These are phyloP conservation scores for Polypedilum vanderplanki DNA, from an alignment of 1,140 invertebrate species.

Conservation along the genomic window DNA sequence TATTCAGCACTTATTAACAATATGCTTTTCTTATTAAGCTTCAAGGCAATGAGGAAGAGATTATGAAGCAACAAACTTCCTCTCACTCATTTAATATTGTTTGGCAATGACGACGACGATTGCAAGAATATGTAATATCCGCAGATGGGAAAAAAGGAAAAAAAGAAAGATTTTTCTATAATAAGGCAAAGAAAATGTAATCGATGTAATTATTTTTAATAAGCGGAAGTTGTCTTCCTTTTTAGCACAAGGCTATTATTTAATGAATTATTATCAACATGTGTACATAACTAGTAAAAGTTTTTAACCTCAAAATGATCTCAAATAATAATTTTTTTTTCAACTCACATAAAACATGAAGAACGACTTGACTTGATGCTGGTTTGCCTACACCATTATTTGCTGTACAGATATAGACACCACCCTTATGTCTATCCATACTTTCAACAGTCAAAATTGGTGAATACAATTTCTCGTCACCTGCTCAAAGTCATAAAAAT, in stretches of 20 bases:
- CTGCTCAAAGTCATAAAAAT: conserved; percentile 33
- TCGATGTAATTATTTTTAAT: background rate
- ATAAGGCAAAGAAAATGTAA: background rate
- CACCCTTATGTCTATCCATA: conserved; percentile 53
- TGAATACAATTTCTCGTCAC: conserved; percentile 47
- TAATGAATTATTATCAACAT: too few relatives aligned
- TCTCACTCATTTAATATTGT: background rate
- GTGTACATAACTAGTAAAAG: too few relatives aligned
- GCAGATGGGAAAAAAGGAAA: too few relatives aligned
- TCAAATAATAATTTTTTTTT: background rate
- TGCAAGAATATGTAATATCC: background rate
- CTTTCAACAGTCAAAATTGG: conserved; percentile 46
- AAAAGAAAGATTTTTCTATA: background rate
- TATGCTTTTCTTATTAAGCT: conserved; percentile 19
- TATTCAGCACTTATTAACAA: background rate
- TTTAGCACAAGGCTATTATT: too few relatives aligned
- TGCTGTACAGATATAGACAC: conserved; percentile 55
- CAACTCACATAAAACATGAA: conserved; percentile 55
- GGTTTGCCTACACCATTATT: conserved; percentile 56
- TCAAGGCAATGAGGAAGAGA: background rate
- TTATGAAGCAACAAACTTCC: background rate
- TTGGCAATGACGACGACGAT: background rate
- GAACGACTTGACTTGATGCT: conserved; percentile 49
- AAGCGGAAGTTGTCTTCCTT: background rate
- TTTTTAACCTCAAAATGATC: too few relatives aligned